phyloP scores from a whole-genome alignment of 2,113 vertebrate genomes.

The Hiodon tergisus region DNA sequence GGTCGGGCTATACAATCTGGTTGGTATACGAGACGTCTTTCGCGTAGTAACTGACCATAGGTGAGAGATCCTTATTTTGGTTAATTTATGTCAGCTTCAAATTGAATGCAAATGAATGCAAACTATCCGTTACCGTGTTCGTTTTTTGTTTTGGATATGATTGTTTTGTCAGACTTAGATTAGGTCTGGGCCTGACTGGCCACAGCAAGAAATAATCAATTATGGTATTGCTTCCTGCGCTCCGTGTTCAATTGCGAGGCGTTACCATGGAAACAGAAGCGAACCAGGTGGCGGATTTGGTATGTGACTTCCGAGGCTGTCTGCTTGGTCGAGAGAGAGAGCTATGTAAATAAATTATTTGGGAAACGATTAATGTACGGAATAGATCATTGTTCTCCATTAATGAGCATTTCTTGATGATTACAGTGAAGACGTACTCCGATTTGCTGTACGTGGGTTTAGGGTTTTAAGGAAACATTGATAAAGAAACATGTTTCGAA shows the following conservation, averaged over 20 bases:
- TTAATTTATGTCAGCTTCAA: no score
- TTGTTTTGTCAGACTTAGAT: background rate
- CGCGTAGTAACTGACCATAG: no score
- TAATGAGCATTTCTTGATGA: background rate
- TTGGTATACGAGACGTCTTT: no score
- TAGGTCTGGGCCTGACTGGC: background rate
- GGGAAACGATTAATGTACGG: background rate
- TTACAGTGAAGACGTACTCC: background rate
- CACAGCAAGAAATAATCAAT: slow-evolving; percentile 2
- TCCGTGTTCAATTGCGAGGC: background rate
- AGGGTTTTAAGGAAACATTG: background rate
- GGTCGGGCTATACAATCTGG: background rate
- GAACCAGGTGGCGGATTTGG: background rate
- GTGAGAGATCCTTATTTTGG: background rate
- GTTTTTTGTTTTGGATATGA: background rate
- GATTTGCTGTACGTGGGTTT: background rate
- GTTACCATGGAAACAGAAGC: slow-evolving; percentile 18
- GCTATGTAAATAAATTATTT: background rate
- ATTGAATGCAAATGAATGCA: no score
- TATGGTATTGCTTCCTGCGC: background rate
- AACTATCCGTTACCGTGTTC: background rate
- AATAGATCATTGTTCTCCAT: background rate
- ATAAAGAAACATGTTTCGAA: background rate
- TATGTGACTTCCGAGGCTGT: slow-evolving; percentile 4
- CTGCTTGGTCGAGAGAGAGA: background rate